Conservation (phyloP, 2,113 vertebrate species). For the Podiceps cristatus region DNA sequence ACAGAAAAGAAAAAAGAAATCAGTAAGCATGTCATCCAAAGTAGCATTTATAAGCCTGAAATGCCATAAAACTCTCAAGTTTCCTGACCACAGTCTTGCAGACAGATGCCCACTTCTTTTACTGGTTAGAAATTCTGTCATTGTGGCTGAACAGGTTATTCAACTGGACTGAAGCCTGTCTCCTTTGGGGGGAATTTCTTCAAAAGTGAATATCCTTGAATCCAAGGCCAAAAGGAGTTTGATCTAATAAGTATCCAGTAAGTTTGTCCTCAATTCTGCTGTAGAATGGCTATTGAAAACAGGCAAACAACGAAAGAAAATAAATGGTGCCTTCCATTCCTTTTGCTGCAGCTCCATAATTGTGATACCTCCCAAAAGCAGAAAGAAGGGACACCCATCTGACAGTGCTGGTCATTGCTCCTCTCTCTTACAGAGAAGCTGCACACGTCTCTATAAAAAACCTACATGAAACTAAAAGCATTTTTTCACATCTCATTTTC, state of each 20-base stretch:
- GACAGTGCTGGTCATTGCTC: not conserved
- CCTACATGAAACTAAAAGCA: not conserved
- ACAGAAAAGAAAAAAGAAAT: not conserved
- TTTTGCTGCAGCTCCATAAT: not conserved
- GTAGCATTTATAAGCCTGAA: not conserved
- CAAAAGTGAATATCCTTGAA: not conserved
- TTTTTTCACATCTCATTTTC: not conserved
- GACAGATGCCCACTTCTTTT: not conserved
- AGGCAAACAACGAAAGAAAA: not conserved
- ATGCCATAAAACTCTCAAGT: not conserved
- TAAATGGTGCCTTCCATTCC: not conserved
- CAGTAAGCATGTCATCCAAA: not conserved
- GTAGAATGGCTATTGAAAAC: not conserved
- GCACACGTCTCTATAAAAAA: not conserved
- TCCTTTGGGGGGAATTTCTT: not conserved
- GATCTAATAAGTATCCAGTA: not conserved
- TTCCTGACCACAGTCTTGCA: not conserved
- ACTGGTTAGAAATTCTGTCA: not conserved
- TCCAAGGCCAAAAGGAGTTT: not conserved
- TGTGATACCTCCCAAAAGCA: not conserved
- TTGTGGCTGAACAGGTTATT: not conserved
- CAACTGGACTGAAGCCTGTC: not conserved
- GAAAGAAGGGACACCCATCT: not conserved
- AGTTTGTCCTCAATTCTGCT: not conserved
- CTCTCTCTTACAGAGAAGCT: not conserved